Evolutionary conservation across 2,888 invertebrate species (phyloP), one percentile per base, ranked within the genome.

Genomic region (Carcina quercana): DNA sequence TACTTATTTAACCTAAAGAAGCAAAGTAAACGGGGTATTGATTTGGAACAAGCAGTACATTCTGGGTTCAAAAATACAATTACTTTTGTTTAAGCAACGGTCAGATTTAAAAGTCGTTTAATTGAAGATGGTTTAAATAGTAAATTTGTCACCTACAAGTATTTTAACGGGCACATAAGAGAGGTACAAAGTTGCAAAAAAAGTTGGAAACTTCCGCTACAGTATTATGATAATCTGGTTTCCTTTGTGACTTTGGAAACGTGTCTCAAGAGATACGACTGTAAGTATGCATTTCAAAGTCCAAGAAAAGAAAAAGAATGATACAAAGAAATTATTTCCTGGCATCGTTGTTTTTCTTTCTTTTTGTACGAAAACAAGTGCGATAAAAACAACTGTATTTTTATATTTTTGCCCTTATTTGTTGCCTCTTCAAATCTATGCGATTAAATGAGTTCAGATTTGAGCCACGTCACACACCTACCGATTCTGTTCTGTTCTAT

Each of bases 21-120:
- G 61, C 58, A 45, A 50, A 54, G 44, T 45, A 57, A 56, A 52
- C 34, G 35, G 32, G 50, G 61, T 57, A 42, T 52, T 52, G 51
- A 46, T 35, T 43, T 21, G 61, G 66, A 54, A 43, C 47, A 72
- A 69, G 70, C 66, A 61, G 55, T 38, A 58, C 74, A 74, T 72
- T 71, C 69, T 66, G 61, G 66, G 72, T 65, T 53, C 49, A 44
- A 53, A 46, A 11, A 25, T n/a, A n/a, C n/a, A n/a, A n/a, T n/a
- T n/a, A 19, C 13, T 25, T 8, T 6, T 12, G 11, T 17, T 17
- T 15, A 30, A 25, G 31, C 19, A 25, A 26, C n/a, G 6, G n/a
- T 22, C 13, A 21, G 19, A 28, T 25, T 5, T 24, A 6, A 15
- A 8, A 20, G 10, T 10, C 10, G 10, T 20, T 10, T 8, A n/a